A percentile compares a stretch with the other conserved stretches of the same genome.
Conservation (phyloP, 30 jellyfish, hydroid and myxozoan species). For the Cassiopea xamachana region DNA sequence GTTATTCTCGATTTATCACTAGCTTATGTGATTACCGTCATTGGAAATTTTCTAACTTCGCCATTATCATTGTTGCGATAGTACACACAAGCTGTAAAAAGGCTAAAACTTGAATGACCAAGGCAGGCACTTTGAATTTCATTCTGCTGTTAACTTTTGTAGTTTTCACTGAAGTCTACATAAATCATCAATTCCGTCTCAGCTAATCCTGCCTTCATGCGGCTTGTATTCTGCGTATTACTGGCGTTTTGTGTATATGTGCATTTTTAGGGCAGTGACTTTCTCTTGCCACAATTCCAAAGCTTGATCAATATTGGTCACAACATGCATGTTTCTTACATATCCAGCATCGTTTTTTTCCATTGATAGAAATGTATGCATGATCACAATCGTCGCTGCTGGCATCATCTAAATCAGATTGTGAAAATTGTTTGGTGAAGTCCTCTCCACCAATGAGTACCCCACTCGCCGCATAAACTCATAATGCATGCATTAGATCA, state of each 20-base stretch:
- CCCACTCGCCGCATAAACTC: constrained; percentile 22
- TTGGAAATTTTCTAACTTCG: constrained; percentile 5
- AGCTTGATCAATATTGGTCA: constrained; percentile 3
- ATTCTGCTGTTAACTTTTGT: constrained; percentile 30
- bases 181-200: constrained; percentile 22
- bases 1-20: constrained; percentile 3
- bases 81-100: constrained; percentile 13
- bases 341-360: constrained; percentile 16
- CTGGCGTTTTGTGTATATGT: constrained; percentile 19
- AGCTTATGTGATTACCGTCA: not conserved
- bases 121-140: constrained; percentile 50
- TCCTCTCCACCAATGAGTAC: constrained; percentile 4
- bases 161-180: constrained; percentile 53
- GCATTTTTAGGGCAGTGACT: not conserved
- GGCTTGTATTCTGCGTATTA: constrained; percentile 19
- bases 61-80: not conserved
- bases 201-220: not conserved
- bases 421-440: not conserved
- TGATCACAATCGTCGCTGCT: constrained; percentile 26
- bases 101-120: constrained; percentile 41
- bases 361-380: constrained; percentile 10
- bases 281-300: constrained; percentile 6
- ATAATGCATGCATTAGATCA: constrained; percentile 1
- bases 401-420: constrained; percentile 8
- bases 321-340: not conserved